Evolutionary conservation across 2,797 vertebrate genomes (phyloP).

Genomic region (Trachops cirrhosus): DNA sequence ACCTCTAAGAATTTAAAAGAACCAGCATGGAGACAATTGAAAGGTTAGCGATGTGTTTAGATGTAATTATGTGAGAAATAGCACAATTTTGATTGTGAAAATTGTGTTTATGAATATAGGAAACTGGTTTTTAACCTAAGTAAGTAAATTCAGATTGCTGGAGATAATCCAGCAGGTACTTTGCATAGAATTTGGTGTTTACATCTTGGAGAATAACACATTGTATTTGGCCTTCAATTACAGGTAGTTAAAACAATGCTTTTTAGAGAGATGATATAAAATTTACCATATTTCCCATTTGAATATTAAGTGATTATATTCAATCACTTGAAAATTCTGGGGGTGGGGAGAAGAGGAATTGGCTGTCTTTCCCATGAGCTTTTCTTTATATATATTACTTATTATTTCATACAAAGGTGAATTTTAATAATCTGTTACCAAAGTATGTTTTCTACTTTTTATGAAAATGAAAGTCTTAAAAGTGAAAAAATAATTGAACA

Average conservation of each 20-base stretch:
- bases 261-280: background rate
- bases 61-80: constrained; percentile 34
- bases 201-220: background rate
- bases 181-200: background rate
- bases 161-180: constrained; percentile 9
- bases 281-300: background rate
- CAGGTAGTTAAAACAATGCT: background rate
- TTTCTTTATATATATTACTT: background rate
- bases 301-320: too few relatives aligned
- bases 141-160: constrained; percentile 32
- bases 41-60: background rate
- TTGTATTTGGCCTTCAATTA: background rate
- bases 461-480: constrained; percentile 19
- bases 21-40: constrained; percentile 13
- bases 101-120: background rate
- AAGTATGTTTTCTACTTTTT: background rate
- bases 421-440: background rate
- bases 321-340: constrained; percentile 1
- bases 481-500: background rate
- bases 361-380: background rate
- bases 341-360: background rate
- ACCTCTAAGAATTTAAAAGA: constrained; percentile 39
- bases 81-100: constrained; percentile 30
- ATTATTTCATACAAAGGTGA: background rate
- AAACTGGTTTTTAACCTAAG: background rate